Percentiles rank a stretch among this genome's conserved stretches.
Evolutionary conservation across 2,113 vertebrate genomes (phyloP).

Genomic region (Saccopteryx bilineata): DNA sequence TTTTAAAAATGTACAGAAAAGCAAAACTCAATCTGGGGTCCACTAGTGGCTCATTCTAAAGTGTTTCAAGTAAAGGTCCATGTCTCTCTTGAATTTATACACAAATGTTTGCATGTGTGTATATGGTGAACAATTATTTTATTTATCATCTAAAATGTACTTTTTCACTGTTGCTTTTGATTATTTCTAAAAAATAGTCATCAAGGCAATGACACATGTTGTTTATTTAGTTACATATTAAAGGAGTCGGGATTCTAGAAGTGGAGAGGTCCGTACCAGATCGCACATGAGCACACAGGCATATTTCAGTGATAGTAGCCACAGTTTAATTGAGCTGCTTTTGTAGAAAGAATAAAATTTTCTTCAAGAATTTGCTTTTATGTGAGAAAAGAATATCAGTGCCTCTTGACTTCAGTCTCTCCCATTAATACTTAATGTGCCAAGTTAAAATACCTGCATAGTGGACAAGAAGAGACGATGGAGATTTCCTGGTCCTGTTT

Average conservation of each 20-base stretch:
- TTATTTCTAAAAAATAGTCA: conserved; percentile 28
- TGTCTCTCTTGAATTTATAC: background rate
- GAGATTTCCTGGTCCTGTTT: conserved; percentile 73
- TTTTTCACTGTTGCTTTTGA: background rate
- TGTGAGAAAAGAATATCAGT: background rate
- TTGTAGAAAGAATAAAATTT: conserved; percentile 47
- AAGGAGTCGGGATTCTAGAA: background rate
- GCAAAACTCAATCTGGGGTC: background rate
- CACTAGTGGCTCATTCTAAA: background rate
- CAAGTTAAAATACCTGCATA: conserved; percentile 61
- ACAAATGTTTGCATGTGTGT: background rate
- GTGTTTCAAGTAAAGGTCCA: background rate
- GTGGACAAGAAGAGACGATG: background rate
- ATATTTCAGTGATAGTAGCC: background rate
- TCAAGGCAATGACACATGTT: background rate
- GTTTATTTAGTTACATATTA: conserved; percentile 23
- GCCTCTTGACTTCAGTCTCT: conserved; percentile 31
- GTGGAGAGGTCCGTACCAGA: background rate
- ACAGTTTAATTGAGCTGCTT: conserved; percentile 59
- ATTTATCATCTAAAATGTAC: background rate
- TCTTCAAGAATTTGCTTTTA: background rate
- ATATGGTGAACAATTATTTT: background rate
- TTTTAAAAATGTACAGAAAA: background rate
- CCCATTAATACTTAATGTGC: conserved; percentile 32
- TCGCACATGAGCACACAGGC: background rate